These are phyloP conservation scores for Epirrita christyi DNA, from an alignment of 2,888 invertebrate species.

Conservation along the genomic window DNA sequence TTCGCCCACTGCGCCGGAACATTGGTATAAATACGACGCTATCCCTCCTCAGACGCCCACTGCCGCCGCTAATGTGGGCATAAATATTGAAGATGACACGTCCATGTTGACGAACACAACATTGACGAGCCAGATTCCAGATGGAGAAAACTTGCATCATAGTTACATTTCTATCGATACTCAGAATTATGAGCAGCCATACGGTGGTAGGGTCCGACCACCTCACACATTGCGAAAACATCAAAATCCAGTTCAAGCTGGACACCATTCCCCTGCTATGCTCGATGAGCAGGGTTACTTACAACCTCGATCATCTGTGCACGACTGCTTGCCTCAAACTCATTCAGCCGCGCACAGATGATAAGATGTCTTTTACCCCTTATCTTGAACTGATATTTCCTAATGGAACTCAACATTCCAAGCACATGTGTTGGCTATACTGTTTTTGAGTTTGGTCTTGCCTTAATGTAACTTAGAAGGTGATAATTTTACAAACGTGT, in stretches of 20 bases:
- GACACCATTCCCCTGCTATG: conserved; percentile 74
- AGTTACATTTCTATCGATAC: conserved; percentile 88
- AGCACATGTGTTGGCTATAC: conserved; percentile 75
- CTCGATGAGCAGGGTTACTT: conserved; percentile 82
- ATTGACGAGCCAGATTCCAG: conserved; percentile 86
- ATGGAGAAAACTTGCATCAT: conserved; percentile 87
- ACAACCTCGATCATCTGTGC: conserved; percentile 80
- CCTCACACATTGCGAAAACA: conserved; percentile 77
- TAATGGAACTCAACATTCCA: conserved; percentile 82
- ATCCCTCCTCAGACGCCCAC: conserved; percentile 84
- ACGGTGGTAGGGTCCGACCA: conserved; percentile 75
- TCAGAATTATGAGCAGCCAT: conserved; percentile 81
- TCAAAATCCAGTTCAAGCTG: conserved; percentile 61
- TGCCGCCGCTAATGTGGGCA: conserved; percentile 78
- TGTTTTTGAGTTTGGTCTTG: conserved; percentile 69
- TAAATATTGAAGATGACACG: conserved; percentile 85
- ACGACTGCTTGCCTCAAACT: conserved; percentile 81
- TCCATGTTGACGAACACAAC: conserved; percentile 86
- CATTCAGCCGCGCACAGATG: conserved; percentile 78
- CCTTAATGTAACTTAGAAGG: conserved; percentile 68
- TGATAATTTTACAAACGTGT: conserved; percentile 62
- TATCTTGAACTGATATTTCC: conserved; percentile 73
- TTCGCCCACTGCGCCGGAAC: conserved; percentile 89
- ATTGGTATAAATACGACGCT: conserved; percentile 89
- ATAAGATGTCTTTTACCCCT: conserved; percentile 64